These are phyloP conservation scores for Saccopteryx leptura DNA, from an alignment of 2,113 vertebrate genomes.

Conservation along the genomic window DNA sequence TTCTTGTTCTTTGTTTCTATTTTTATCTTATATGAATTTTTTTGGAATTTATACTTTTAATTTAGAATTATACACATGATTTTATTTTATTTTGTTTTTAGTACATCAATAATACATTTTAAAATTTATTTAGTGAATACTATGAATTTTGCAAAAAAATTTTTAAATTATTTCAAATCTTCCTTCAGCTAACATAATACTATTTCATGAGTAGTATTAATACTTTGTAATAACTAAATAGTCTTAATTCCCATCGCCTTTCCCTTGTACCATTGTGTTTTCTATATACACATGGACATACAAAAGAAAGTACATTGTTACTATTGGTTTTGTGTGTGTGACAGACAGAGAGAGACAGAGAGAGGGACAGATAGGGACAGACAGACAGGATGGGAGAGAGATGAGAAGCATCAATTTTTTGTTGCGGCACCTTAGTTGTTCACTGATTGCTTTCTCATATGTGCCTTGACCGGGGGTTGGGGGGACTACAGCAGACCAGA, in stretches of 20 bases:
- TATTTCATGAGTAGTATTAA: not conserved
- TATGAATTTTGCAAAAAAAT: not conserved
- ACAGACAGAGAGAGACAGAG: too few relatives aligned
- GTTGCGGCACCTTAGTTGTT: too few relatives aligned
- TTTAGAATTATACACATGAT: not conserved
- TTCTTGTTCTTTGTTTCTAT: not conserved
- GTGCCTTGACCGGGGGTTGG: too few relatives aligned
- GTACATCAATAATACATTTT: not conserved
- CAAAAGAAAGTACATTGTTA: not conserved
- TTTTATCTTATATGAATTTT: not conserved
- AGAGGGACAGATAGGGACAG: too few relatives aligned
- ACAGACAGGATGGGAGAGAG: too few relatives aligned
- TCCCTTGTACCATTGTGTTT: not conserved
- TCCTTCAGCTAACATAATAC: not conserved
- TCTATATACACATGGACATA: not conserved
- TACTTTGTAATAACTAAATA: not conserved
- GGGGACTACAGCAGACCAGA: too few relatives aligned
- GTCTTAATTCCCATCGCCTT: not conserved
- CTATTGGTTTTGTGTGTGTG: not conserved
- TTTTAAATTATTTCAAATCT: not conserved
- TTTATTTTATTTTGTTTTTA: not conserved
- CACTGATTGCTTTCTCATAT: too few relatives aligned
- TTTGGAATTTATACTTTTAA: not conserved
- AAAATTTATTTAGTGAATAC: not conserved
- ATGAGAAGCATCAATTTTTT: too few relatives aligned